Evolutionary conservation across 2,113 vertebrate species (phyloP), one percentile per base, ranked within the genome.

Genomic region (Pterocles gutturalis): DNA sequence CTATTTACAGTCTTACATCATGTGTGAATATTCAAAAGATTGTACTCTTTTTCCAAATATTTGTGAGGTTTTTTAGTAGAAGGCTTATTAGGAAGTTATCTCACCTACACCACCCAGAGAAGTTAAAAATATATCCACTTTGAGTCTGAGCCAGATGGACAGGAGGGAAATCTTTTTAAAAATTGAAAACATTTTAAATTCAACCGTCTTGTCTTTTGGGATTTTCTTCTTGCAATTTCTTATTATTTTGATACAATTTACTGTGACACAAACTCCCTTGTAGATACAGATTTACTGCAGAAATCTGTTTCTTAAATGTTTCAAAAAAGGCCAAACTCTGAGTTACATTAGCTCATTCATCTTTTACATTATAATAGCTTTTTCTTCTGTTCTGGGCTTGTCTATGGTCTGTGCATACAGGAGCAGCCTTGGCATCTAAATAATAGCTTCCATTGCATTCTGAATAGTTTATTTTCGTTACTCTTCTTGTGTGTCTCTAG

Each of bases 161-260:
- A 86, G 46, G 26, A 88, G 11, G n/a, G 24, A 77, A 94, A 76
- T 46, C 43, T 26, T 66, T 69, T 93, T 55, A 28, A 86, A 94
- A 94, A 38, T 17, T 83, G 8, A 94, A 91, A 93, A 73, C 29
- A 48, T 66, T 95, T 90, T 65, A 57, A 92, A 92, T 80, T 83
- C 46, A 86, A 16, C 9, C 21, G 15, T 75, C 29, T 66, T 51
- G 21, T 45, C 51, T 83, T 89, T 64, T 89, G 60, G 29, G 71
- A 77, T 86, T 83, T 87, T 77, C 28, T 62, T 91, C 54, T 65
- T 57, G 19, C 46, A 72, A 69, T 88, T 91, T 90, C 36, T 55
- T 24, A 67, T 62, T 1, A 60, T 87, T 96, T 78, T 90, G 76
- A 78, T 60, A 25, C 5, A 43, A 90, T 38, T 83, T 75, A 64